These are phyloP conservation scores for Galemys pyrenaicus DNA, from an alignment of 2,113 vertebrate species.

Conservation along the genomic window DNA sequence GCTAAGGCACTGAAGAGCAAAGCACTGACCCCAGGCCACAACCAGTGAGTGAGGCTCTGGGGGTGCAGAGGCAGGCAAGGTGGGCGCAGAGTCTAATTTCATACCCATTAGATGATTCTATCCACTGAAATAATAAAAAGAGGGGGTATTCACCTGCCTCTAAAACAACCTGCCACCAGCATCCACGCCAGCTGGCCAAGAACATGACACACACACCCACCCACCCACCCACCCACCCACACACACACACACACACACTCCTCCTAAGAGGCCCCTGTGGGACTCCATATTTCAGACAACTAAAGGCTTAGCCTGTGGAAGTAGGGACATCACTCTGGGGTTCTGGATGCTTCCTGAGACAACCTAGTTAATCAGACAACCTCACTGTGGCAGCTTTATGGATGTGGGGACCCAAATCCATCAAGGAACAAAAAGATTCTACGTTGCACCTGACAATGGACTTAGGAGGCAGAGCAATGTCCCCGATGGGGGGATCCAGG, in stretches of 20 bases:
- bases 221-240: no score
- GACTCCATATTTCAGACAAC: neutral
- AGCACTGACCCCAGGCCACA: neutral
- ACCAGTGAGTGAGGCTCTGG: neutral
- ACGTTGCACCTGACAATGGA: neutral
- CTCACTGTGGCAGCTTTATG: neutral
- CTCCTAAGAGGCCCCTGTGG: neutral
- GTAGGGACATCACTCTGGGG: neutral
- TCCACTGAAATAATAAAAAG: neutral
- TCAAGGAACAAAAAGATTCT: neutral
- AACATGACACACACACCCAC: neutral
- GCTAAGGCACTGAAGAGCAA: neutral
- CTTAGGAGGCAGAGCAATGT: neutral
- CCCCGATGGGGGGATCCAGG: neutral
- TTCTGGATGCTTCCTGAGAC: conserved; percentile 14
- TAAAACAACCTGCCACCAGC: neutral
- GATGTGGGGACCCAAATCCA: neutral
- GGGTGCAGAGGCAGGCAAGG: neutral
- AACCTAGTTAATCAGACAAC: conserved; percentile 16
- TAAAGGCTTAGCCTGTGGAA: neutral
- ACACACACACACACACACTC: neutral
- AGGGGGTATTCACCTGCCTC: neutral
- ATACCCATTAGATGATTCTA: neutral
- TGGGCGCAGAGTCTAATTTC: neutral
- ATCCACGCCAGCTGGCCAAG: neutral